Conservation (phyloP, 1,140 invertebrate genomes). For the Agrypnia vestita region DNA sequence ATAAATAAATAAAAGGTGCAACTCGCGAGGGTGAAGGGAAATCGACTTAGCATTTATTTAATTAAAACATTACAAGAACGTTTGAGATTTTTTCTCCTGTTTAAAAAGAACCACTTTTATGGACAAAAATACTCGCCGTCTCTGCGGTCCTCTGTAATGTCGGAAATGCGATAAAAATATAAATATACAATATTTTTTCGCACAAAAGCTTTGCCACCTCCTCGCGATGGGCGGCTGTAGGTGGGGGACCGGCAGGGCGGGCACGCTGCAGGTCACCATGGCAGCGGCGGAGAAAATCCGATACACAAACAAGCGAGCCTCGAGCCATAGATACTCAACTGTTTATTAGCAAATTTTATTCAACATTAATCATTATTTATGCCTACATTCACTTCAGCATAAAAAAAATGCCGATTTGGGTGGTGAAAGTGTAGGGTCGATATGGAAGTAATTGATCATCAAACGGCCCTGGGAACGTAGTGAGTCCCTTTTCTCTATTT, state of each 20-base stretch:
- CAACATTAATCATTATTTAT: too few relatives aligned
- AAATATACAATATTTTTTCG: constrained; percentile 14
- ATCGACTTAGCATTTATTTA: too few relatives aligned
- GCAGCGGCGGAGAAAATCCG: constrained; percentile 44
- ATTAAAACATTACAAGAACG: too few relatives aligned
- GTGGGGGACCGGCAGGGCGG: not conserved
- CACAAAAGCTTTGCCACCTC: constrained; percentile 14
- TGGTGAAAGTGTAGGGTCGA: too few relatives aligned
- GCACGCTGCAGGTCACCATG: constrained; percentile 36
- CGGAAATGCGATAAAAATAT: constrained; percentile 24
- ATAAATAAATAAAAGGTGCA: too few relatives aligned
- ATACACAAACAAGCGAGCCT: constrained; percentile 49
- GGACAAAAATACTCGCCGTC: not conserved
- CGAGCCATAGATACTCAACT: constrained; percentile 5
- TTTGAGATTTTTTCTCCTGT: too few relatives aligned
- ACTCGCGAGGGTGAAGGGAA: too few relatives aligned
- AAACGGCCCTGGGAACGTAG: too few relatives aligned
- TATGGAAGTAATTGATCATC: too few relatives aligned
- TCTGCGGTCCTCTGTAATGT: not conserved
- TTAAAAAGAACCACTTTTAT: not conserved
- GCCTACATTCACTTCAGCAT: too few relatives aligned
- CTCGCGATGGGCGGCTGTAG: not conserved
- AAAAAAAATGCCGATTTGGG: too few relatives aligned
- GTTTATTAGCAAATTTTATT: constrained; percentile 6
- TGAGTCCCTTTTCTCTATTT: too few relatives aligned